Evolutionary conservation across 2,888 invertebrate species (phyloP).

Genomic region (Linnaemya vulpina): DNA sequence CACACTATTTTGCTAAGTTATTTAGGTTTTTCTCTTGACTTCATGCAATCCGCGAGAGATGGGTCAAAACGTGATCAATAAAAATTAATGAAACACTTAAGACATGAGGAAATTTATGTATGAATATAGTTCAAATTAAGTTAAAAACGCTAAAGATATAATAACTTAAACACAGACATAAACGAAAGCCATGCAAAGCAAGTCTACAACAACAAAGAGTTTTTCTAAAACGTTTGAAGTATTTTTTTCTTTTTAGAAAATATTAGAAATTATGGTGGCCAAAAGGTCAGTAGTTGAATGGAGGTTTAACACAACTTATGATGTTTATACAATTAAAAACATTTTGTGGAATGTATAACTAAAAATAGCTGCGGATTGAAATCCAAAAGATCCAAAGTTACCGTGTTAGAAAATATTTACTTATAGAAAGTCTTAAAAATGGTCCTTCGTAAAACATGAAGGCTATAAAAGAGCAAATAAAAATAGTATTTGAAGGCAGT

Average conservation of each 20-base stretch:
- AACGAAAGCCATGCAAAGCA: conserved; percentile 13
- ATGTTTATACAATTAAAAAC: conserved; percentile 29
- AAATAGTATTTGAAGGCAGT: too few species aligned
- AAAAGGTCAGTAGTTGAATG: conserved; percentile 30
- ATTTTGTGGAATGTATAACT: neutral
- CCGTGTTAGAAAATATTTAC: neutral
- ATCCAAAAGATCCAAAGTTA: neutral
- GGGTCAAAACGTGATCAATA: conserved; percentile 73
- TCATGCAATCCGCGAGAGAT: conserved; percentile 42
- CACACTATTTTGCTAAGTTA: conserved; percentile 35
- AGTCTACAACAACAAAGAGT: neutral
- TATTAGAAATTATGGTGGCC: conserved; percentile 21
- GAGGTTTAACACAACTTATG: conserved; percentile 30
- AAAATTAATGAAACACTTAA: conserved; percentile 71
- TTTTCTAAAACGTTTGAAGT: conserved; percentile 7
- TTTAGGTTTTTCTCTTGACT: conserved; percentile 26
- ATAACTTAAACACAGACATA: conserved; percentile 47
- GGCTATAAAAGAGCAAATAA: too few species aligned
- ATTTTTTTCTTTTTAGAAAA: neutral
- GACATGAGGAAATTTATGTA: conserved; percentile 47
- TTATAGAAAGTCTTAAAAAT: neutral
- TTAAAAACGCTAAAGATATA: conserved; percentile 51
- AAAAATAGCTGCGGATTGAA: neutral
- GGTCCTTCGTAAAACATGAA: neutral
- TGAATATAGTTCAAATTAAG: conserved; percentile 63